Percentiles rank a stretch among this genome's conserved stretches.
These are phyloP conservation scores for Leptinotarsa tumamoca DNA, from an alignment of 2,888 invertebrate genomes.

Conservation along the genomic window DNA sequence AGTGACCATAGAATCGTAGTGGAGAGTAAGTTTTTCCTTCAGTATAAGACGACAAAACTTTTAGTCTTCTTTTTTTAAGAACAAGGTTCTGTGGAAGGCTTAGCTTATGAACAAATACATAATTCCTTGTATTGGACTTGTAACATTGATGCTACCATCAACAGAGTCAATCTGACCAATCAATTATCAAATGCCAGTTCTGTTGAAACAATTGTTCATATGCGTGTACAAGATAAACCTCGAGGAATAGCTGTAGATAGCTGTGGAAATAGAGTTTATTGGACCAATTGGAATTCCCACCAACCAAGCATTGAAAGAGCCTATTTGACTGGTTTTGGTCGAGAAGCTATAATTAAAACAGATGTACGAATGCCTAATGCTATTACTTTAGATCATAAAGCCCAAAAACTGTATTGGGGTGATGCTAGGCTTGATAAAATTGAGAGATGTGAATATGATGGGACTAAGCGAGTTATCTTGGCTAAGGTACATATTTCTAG, in stretches of 20 bases:
- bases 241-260: constrained; percentile 88
- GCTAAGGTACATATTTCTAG: constrained; percentile 58
- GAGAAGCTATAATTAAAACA: constrained; percentile 79
- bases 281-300: constrained; percentile 91
- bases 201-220: constrained; percentile 72
- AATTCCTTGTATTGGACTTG: constrained; percentile 88
- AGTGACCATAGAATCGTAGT: constrained; percentile 77
- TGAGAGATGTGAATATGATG: constrained; percentile 85
- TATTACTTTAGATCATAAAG: constrained; percentile 80
- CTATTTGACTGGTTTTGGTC: constrained; percentile 67
- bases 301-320: constrained; percentile 86
- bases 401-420: constrained; percentile 85
- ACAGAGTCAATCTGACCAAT: constrained; percentile 69
- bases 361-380: constrained; percentile 91
- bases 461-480: constrained; percentile 77
- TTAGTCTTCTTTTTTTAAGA: constrained; percentile 66
- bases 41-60: not conserved
- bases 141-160: constrained; percentile 81
- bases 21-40: constrained; percentile 69
- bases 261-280: constrained; percentile 82
- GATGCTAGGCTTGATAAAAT: constrained; percentile 89
- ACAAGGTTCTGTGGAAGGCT: constrained; percentile 88
- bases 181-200: constrained; percentile 64
- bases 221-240: constrained; percentile 81
- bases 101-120: constrained; percentile 79